Percentiles rank a stretch among this genome's conserved stretches.
phyloP scores from a whole-genome alignment of 2,797 vertebrate species.

The Erpetoichthys calabaricus region DNA sequence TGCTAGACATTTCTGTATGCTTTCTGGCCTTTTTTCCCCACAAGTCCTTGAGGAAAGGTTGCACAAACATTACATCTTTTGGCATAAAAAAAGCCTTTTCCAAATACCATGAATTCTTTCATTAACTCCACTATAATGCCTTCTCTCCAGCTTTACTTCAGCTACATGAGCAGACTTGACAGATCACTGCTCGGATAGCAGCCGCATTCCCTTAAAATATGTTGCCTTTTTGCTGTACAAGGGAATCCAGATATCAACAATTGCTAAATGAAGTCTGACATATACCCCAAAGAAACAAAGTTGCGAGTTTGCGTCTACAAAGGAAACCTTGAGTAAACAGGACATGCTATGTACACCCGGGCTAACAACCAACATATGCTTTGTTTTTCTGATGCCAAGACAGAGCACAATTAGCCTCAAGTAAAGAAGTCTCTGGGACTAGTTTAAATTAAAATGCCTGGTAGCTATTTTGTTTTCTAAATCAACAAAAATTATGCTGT shows the following conservation, averaged over 20 bases:
- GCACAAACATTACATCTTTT: conserved; percentile 5
- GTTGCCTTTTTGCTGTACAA: conserved; percentile 81
- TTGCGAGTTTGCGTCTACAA: conserved; percentile 82
- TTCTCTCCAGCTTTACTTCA: conserved; percentile 43
- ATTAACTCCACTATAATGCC: conserved; percentile 24
- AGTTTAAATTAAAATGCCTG: conserved; percentile 47
- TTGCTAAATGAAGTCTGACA: conserved; percentile 97
- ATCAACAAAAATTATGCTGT: conserved; percentile 22
- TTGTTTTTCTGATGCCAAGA: conserved; percentile 71
- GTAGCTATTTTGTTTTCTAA: conserved; percentile 41
- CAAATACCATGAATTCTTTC: conserved; percentile 12
- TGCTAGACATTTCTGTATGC: not conserved
- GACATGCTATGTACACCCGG: conserved; percentile 89
- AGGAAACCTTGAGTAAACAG: conserved; percentile 91
- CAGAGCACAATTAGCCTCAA: conserved; percentile 66
- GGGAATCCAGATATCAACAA: conserved; percentile 73
- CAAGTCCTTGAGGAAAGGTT: conserved; percentile 4
- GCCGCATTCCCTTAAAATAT: conserved; percentile 58
- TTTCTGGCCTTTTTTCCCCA: not conserved
- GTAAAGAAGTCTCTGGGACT: conserved; percentile 56
- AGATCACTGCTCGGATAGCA: conserved; percentile 81
- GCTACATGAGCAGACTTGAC: conserved; percentile 78
- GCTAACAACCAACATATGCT: conserved; percentile 99
- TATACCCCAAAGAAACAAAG: conserved; percentile 95
- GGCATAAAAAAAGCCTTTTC: conserved; percentile 7